These are phyloP conservation scores for Ceyx erithaca DNA, from an alignment of 2,797 vertebrate species.

Conservation along the genomic window DNA sequence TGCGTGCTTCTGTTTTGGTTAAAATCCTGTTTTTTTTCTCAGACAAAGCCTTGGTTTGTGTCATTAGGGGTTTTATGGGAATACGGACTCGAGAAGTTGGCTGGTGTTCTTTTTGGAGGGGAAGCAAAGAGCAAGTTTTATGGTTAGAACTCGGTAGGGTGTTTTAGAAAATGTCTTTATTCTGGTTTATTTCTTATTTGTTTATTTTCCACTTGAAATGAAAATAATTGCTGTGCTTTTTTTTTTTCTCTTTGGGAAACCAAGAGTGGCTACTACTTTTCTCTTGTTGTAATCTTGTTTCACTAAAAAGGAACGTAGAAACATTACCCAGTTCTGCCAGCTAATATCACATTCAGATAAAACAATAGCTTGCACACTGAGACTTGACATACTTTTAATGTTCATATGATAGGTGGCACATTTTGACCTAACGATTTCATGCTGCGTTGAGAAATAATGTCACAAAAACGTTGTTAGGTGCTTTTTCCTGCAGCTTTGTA, in stretches of 20 bases:
- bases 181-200: background rate
- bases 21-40: background rate
- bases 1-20: background rate
- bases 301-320: background rate
- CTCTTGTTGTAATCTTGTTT: background rate
- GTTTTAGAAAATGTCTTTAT: constrained; percentile 5
- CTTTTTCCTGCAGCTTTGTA: background rate
- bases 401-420: constrained; percentile 69
- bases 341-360: constrained; percentile 66
- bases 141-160: background rate
- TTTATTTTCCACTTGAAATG: constrained; percentile 31
- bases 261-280: constrained; percentile 19
- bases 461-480: constrained; percentile 60
- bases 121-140: constrained; percentile 1
- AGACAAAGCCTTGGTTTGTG: constrained; percentile 40
- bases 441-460: constrained; percentile 58
- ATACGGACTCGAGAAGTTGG: background rate
- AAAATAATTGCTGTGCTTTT: constrained; percentile 3
- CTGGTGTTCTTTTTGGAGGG: background rate
- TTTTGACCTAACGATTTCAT: constrained; percentile 72
- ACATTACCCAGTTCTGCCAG: constrained; percentile 60
- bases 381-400: constrained; percentile 73
- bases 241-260: background rate
- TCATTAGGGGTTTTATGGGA: background rate
- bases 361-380: constrained; percentile 68